These are phyloP conservation scores for Anser brachyrhynchus DNA, from an alignment of 2,113 vertebrate genomes.

Conservation along the genomic window DNA sequence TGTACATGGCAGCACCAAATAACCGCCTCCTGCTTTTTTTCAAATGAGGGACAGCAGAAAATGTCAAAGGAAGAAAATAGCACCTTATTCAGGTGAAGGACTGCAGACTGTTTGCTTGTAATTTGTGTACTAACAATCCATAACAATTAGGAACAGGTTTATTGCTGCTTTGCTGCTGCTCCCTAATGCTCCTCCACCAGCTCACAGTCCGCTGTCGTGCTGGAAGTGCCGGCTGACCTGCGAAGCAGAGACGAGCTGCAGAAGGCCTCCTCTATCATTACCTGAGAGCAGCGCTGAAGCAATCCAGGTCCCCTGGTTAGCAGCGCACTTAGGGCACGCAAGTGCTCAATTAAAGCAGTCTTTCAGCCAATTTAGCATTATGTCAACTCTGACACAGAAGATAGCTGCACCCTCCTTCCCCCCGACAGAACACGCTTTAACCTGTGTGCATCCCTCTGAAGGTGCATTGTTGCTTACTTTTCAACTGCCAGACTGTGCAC, in stretches of 20 bases:
- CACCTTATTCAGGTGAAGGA: constrained; percentile 22
- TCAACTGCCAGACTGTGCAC: neutral
- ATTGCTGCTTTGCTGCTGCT: constrained; percentile 9
- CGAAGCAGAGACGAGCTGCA: constrained; percentile 30
- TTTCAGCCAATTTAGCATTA: constrained; percentile 73
- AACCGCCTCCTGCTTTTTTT: neutral
- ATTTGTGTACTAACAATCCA: constrained; percentile 59
- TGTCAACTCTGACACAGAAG: constrained; percentile 42
- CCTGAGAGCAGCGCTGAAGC: constrained; percentile 53
- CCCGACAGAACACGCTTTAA: constrained; percentile 19
- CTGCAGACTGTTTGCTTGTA: constrained; percentile 6
- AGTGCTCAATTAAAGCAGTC: constrained; percentile 71
- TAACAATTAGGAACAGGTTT: constrained; percentile 44
- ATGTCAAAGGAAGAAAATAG: constrained; percentile 15
- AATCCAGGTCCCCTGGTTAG: constrained; percentile 54
- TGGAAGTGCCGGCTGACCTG: constrained; percentile 13
- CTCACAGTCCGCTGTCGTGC: neutral
- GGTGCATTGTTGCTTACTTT: neutral
- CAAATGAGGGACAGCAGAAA: neutral
- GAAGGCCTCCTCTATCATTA: constrained; percentile 44
- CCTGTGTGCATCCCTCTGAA: constrained; percentile 32
- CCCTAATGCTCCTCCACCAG: neutral
- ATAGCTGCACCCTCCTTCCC: neutral
- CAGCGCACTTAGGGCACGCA: constrained; percentile 60
- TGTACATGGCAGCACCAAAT: constrained; percentile 21